phyloP scores from a whole-genome alignment of 2,888 invertebrate genomes.

The Apamea sordens region DNA sequence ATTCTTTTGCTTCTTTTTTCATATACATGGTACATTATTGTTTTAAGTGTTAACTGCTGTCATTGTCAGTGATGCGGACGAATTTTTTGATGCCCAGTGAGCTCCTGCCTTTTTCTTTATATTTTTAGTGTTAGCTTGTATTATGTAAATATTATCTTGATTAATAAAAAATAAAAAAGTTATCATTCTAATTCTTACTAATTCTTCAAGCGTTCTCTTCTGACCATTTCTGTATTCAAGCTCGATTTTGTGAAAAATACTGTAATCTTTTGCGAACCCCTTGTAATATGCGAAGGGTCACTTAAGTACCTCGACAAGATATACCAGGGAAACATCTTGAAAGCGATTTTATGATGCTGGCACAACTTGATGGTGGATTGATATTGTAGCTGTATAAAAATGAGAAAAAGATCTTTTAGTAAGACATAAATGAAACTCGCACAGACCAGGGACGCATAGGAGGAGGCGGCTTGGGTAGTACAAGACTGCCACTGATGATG shows the following conservation, averaged over 20 bases:
- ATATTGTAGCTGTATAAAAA: background rate
- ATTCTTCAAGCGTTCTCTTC: background rate
- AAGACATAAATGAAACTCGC: background rate
- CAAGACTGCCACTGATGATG: background rate
- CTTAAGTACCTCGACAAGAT: slow-evolving; percentile 3
- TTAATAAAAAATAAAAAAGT: too few species aligned
- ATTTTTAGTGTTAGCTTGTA: too few species aligned
- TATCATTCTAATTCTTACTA: background rate
- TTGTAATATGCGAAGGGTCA: slow-evolving; percentile 4
- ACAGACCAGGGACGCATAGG: background rate
- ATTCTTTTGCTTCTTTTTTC: too few species aligned
- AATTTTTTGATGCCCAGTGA: too few species aligned
- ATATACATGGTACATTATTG: too few species aligned
- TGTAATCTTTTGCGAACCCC: slow-evolving; percentile 3
- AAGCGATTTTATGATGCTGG: slow-evolving; percentile 3
- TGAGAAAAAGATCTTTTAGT: background rate
- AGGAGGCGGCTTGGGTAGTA: background rate
- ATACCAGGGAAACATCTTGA: slow-evolving; percentile 5
- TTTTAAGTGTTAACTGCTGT: too few species aligned
- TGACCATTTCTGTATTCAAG: slow-evolving; percentile 6
- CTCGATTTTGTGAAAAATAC: slow-evolving; percentile 18
- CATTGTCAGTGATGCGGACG: too few species aligned
- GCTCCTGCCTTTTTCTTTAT: too few species aligned
- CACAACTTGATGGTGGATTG: slow-evolving; percentile 2
- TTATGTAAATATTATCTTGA: too few species aligned